Percentiles rank a stretch among this genome's conserved stretches.
phyloP scores from a whole-genome alignment of 2,113 vertebrate genomes.

The Desmodus rotundus region DNA sequence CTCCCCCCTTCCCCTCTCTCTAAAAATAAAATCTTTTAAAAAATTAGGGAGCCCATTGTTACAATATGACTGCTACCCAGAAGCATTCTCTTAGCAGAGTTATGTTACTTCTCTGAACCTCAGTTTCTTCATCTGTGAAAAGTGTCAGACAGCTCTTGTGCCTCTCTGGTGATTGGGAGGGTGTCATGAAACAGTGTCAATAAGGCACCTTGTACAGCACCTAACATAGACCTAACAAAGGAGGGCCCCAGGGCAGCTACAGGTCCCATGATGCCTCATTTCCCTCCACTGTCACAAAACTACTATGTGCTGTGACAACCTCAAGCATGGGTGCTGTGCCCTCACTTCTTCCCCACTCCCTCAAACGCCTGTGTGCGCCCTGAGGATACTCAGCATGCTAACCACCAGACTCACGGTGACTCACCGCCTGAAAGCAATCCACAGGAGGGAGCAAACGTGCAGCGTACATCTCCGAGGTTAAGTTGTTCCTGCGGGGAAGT shows the following conservation, averaged over 20 bases:
- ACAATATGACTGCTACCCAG: background rate
- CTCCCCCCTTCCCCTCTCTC: no score
- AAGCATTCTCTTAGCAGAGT: no score
- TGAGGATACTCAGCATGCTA: background rate
- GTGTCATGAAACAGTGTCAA: background rate
- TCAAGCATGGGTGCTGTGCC: background rate
- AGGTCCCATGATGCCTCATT: background rate
- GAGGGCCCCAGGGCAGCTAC: background rate
- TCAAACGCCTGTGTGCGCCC: background rate
- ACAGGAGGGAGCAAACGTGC: background rate
- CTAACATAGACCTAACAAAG: background rate
- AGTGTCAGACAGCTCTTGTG: background rate
- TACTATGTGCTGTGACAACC: background rate
- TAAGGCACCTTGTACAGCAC: background rate
- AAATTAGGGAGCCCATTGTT: background rate
- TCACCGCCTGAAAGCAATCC: conserved; percentile 47
- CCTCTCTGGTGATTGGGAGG: background rate
- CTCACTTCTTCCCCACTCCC: background rate
- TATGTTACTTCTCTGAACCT: background rate
- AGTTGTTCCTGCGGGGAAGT: background rate
- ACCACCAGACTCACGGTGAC: conserved; percentile 10
- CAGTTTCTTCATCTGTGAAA: background rate
- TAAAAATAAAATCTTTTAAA: no score
- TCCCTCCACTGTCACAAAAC: background rate
- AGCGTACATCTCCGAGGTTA: background rate